These are phyloP conservation scores for Pipra filicauda DNA, from an alignment of 2,113 vertebrate species.

Conservation along the genomic window DNA sequence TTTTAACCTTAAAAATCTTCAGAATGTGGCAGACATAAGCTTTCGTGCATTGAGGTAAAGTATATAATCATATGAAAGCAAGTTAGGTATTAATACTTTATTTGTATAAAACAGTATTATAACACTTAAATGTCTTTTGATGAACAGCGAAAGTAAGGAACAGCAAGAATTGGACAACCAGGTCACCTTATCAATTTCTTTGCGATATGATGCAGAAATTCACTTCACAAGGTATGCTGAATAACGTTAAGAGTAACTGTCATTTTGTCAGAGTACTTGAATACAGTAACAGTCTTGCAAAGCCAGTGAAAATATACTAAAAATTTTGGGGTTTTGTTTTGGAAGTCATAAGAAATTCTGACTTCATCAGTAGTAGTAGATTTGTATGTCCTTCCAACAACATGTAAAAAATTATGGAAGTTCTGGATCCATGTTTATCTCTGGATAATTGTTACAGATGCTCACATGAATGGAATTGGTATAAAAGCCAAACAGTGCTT, in stretches of 20 bases:
- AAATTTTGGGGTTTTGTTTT: neutral
- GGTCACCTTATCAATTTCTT: conserved; percentile 72
- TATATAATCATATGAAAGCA: neutral
- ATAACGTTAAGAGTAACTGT: neutral
- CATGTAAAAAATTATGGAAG: neutral
- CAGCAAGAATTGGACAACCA: conserved; percentile 77
- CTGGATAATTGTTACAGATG: neutral
- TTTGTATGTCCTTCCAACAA: neutral
- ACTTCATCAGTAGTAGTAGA: neutral
- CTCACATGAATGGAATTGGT: neutral
- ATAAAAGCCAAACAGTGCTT: neutral
- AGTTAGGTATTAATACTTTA: neutral
- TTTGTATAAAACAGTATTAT: neutral
- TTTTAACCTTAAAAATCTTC: conserved; percentile 82
- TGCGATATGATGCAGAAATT: conserved; percentile 85
- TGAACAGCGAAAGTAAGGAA: conserved; percentile 83
- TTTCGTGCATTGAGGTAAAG: conserved; percentile 84
- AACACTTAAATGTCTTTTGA: conserved; percentile 6
- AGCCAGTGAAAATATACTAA: neutral
- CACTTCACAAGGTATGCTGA: conserved; percentile 80
- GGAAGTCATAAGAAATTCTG: neutral
- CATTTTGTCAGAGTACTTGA: neutral
- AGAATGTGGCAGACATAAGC: conserved; percentile 72
- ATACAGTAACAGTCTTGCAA: neutral
- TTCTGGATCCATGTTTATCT: neutral